Conservation (phyloP, 2,113 vertebrate species). For the Pao palembangensis region DNA sequence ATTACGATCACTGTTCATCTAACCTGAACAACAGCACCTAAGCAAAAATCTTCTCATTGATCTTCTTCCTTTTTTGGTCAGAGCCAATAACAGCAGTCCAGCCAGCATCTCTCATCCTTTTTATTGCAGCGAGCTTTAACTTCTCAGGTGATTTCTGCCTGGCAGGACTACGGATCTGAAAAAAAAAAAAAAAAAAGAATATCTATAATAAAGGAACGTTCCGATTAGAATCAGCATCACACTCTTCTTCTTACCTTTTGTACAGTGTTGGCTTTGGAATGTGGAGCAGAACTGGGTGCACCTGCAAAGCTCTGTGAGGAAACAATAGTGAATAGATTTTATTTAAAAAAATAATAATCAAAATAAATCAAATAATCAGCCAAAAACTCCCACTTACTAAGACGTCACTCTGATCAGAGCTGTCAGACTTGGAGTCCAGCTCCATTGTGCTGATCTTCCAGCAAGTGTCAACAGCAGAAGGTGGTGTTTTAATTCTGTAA, state of each 20-base stretch:
- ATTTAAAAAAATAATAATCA: background rate
- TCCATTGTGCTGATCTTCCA: conserved; percentile 75
- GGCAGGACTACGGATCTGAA: conserved; percentile 58
- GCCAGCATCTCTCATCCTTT: conserved; percentile 81
- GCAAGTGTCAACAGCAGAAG: conserved; percentile 49
- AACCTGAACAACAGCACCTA: conserved; percentile 22
- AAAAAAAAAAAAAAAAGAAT: background rate
- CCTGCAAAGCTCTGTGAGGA: conserved; percentile 46
- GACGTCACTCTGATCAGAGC: conserved; percentile 83
- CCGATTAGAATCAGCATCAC: background rate
- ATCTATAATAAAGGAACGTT: background rate
- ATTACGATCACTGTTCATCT: background rate
- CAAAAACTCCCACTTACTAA: conserved; percentile 73
- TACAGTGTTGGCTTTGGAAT: conserved; percentile 7
- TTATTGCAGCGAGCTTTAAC: conserved; percentile 78
- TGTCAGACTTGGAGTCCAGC: conserved; percentile 85
- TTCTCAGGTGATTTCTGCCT: conserved; percentile 73
- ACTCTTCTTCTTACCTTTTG: conserved; percentile 45
- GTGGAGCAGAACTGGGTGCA: conserved; percentile 6
- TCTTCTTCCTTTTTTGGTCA: conserved; percentile 84
- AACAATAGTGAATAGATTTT: background rate
- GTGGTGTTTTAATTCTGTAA: conserved; percentile 84
- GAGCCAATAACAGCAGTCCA: conserved; percentile 82
- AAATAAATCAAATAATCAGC: background rate
- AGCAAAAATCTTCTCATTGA: conserved; percentile 77